Evolutionary conservation across 30 jellyfish, hydroid and myxozoan species (phyloP).

Genomic region (Clytia hemisphaerica): DNA sequence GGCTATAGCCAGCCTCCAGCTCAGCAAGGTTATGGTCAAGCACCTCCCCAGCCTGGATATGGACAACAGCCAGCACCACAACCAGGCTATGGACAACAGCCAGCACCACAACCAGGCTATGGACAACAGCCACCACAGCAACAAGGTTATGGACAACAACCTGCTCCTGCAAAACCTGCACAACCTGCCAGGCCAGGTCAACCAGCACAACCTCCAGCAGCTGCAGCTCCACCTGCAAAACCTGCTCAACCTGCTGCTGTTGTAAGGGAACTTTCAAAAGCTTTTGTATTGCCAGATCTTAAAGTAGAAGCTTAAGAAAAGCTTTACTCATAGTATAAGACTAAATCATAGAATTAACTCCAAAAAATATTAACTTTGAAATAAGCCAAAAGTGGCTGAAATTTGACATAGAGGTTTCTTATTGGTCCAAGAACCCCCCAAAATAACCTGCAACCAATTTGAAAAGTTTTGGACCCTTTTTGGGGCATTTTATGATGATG

Average conservation of each 20-base stretch:
- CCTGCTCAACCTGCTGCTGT: no score
- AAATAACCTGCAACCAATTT: no score
- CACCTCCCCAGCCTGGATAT: slow-evolving; percentile 33
- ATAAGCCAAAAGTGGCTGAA: no score
- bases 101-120: slow-evolving; percentile 16
- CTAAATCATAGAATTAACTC: no score
- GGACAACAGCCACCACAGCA: slow-evolving; percentile 31
- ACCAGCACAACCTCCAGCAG: slow-evolving; percentile 32
- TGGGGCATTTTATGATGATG: no score
- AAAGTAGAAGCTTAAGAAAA: no score
- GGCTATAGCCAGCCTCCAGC: slow-evolving; percentile 48
- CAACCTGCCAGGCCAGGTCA: slow-evolving; percentile 15
- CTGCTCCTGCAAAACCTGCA: slow-evolving; percentile 2
- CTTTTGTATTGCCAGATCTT: background rate
- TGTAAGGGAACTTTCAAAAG: background rate
- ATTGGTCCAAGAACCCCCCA: no score
- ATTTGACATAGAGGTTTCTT: no score
- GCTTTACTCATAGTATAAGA: no score
- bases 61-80: slow-evolving; percentile 40
- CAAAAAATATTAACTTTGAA: no score
- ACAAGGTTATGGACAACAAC: slow-evolving; percentile 9
- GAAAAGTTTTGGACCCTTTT: no score
- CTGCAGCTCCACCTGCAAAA: slow-evolving; percentile 7
- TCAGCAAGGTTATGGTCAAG: slow-evolving; percentile 40
- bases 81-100: slow-evolving; percentile 46